Percentiles rank a stretch among this genome's conserved stretches.
Evolutionary conservation across 2,888 invertebrate species (phyloP).

Genomic region (Odontocerum albicorne): DNA sequence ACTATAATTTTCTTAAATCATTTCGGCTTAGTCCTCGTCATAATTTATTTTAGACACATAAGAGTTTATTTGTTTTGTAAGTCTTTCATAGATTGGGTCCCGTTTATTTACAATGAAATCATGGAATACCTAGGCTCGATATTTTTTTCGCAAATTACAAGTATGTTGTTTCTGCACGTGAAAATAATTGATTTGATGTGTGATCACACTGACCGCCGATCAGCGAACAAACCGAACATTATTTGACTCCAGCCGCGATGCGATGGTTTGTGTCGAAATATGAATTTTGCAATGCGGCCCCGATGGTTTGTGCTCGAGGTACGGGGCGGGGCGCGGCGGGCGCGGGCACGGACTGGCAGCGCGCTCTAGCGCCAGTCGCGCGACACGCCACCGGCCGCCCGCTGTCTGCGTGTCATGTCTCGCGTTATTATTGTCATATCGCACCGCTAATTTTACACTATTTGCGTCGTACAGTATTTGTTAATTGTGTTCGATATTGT

Average conservation of each 20-base stretch:
- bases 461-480: constrained; percentile 10
- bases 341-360: constrained; percentile 15
- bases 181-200: constrained; percentile 5
- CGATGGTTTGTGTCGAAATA: constrained; percentile 21
- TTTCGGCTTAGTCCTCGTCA: no score
- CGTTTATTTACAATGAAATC: no score
- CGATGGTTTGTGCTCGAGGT: constrained; percentile 1
- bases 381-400: constrained; percentile 31
- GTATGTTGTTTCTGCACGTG: no score
- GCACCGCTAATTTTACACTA: constrained; percentile 16
- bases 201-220: no score
- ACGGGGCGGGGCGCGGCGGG: constrained; percentile 14
- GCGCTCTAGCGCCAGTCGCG: constrained; percentile 32
- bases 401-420: constrained; percentile 61
- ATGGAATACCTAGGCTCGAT: no score
- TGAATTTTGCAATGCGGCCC: constrained; percentile 19
- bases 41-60: no score
- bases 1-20: no score
- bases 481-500: constrained; percentile 3
- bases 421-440: constrained; percentile 33
- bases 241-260: no score
- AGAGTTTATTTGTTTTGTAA: no score
- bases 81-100: no score
- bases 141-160: no score
- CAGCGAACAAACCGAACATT: no score